phyloP scores from a whole-genome alignment of 2,888 invertebrate genomes.

The Limnephilus rhombicus region DNA sequence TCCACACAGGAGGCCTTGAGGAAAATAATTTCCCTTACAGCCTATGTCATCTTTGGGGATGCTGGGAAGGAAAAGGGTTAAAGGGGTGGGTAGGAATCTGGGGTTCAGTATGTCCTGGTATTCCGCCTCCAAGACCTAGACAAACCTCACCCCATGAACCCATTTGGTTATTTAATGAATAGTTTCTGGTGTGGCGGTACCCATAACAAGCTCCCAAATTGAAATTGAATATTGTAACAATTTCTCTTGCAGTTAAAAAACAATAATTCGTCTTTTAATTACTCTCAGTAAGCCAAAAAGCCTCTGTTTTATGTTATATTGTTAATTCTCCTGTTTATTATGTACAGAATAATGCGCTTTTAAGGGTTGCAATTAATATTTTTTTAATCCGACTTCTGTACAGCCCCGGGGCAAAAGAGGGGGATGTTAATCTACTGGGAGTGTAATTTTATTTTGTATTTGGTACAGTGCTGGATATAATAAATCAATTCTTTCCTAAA shows the following conservation, averaged over 20 bases:
- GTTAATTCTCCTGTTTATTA: not conserved
- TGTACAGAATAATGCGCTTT: not conserved
- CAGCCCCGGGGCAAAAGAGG: not conserved
- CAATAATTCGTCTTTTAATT: not conserved
- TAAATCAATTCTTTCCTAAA: not conserved
- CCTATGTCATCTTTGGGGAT: too few species aligned
- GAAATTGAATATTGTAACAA: too few species aligned
- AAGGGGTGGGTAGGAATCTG: too few species aligned
- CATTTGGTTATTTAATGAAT: too few species aligned
- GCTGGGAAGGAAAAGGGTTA: too few species aligned
- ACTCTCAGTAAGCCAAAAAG: not conserved
- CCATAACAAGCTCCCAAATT: too few species aligned
- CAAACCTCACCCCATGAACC: too few species aligned
- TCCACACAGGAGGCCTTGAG: too few species aligned
- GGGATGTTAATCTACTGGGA: not conserved
- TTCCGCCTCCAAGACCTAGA: too few species aligned
- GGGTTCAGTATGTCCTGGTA: too few species aligned
- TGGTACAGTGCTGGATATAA: not conserved
- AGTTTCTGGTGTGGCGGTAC: too few species aligned
- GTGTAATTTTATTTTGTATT: not conserved
- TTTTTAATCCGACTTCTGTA: not conserved
- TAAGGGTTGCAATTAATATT: slow-evolving; percentile 1
- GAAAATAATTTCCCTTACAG: too few species aligned
- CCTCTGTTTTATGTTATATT: not conserved
- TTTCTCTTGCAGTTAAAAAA: not conserved